Percentiles rank a stretch among this genome's conserved stretches.
Conservation (phyloP, 1,140 invertebrate genomes). For the Formica selysi region DNA sequence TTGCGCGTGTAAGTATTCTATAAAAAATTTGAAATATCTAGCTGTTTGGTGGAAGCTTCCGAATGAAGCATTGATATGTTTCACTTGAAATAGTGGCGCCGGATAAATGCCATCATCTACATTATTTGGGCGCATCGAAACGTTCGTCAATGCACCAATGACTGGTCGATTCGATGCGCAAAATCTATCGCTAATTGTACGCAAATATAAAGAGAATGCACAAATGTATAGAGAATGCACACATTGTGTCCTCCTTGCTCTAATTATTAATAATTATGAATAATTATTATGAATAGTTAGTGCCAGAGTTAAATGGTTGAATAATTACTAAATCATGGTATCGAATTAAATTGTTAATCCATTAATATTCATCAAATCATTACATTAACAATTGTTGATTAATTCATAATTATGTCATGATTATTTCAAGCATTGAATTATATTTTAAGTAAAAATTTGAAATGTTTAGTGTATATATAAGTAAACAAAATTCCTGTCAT, state of each 20-base stretch:
- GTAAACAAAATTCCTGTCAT: not conserved
- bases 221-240: not conserved
- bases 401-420: too few species aligned
- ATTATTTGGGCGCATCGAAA: not conserved
- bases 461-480: not conserved
- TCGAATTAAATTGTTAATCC: slow-evolving; percentile 3
- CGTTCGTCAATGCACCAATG: not conserved
- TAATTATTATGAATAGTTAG: slow-evolving; percentile 6
- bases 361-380: not conserved
- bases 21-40: slow-evolving; percentile 41
- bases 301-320: not conserved
- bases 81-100: not conserved
- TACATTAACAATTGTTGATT: not conserved
- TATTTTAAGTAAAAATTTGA: not conserved
- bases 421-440: not conserved
- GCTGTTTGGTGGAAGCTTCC: slow-evolving; percentile 1
- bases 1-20: not conserved
- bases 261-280: too few species aligned
- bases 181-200: not conserved
- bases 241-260: not conserved
- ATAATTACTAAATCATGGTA: not conserved
- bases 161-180: not conserved
- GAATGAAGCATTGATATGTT: slow-evolving; percentile 46
- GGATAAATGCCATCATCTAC: slow-evolving; percentile 37
- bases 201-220: slow-evolving; percentile 1